Conservation (phyloP, 2,888 invertebrate species). For the Meteorus cinctellus region DNA sequence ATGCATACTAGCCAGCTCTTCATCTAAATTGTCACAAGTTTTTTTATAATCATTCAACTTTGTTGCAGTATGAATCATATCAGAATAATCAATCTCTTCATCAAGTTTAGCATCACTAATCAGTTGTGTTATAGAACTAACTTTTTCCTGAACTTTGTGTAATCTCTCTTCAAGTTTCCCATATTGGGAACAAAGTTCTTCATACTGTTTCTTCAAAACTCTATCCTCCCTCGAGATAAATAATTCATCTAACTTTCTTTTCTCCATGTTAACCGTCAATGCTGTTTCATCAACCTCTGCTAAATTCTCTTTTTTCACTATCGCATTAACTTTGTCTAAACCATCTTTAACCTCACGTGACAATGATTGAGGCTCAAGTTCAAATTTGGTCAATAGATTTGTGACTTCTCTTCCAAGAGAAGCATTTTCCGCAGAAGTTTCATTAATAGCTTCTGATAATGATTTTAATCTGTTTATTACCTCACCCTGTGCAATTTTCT, state of each 20-base stretch:
- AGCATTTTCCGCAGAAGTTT: conserved; percentile 61
- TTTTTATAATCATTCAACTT: conserved; percentile 63
- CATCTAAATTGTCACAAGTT: conserved; percentile 56
- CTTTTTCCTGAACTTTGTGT: conserved; percentile 50
- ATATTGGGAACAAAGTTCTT: conserved; percentile 57
- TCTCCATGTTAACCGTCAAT: conserved; percentile 55
- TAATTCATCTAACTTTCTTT: conserved; percentile 55
- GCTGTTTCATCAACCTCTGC: conserved; percentile 56
- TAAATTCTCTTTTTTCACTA: conserved; percentile 61
- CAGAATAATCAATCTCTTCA: conserved; percentile 55
- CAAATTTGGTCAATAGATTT: conserved; percentile 57
- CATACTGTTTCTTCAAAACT: conserved; percentile 56
- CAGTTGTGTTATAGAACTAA: conserved; percentile 52
- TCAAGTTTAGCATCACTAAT: conserved; percentile 49
- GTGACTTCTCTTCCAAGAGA: conserved; percentile 57
- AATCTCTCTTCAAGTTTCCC: conserved; percentile 57
- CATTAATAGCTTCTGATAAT: conserved; percentile 58
- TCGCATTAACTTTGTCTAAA: conserved; percentile 55
- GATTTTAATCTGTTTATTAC: conserved; percentile 48
- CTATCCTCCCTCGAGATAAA: conserved; percentile 57
- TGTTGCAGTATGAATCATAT: conserved; percentile 55
- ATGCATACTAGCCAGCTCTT: conserved; percentile 56
- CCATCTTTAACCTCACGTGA: conserved; percentile 59
- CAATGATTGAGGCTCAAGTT: conserved; percentile 58
- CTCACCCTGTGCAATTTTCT: conserved; percentile 2